phyloP scores from a whole-genome alignment of 2,113 vertebrate genomes.

The Brachirus orientalis region DNA sequence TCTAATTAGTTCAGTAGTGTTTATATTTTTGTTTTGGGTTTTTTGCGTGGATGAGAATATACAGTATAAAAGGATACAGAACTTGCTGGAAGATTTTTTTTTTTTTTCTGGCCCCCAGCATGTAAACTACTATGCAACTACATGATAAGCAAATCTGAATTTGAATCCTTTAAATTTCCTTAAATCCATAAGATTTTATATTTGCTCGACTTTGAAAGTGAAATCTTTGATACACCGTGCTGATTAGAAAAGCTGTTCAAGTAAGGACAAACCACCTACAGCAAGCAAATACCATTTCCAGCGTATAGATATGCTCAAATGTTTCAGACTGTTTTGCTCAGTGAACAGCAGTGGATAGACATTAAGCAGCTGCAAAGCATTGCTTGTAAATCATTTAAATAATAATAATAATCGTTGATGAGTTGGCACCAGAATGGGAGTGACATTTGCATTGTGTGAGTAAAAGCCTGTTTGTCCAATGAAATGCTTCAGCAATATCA shows the following conservation, averaged over 20 bases:
- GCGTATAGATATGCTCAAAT: not conserved
- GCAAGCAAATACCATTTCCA: not conserved
- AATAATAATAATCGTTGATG: conserved; percentile 3
- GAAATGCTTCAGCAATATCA: too few species aligned
- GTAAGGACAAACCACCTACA: not conserved
- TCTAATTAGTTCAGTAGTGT: too few species aligned
- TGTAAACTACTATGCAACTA: not conserved
- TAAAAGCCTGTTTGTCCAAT: too few species aligned
- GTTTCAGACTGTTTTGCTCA: not conserved
- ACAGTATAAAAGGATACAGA: too few species aligned
- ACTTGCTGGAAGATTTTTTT: too few species aligned
- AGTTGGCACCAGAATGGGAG: not conserved
- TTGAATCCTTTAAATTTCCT: not conserved
- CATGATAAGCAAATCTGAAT: not conserved
- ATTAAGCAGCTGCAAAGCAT: not conserved
- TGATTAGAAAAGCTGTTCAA: not conserved
- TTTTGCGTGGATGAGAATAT: too few species aligned
- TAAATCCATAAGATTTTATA: not conserved
- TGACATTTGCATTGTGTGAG: not conserved
- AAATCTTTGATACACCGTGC: not conserved
- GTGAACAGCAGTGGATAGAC: conserved; percentile 5
- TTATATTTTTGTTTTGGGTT: too few species aligned
- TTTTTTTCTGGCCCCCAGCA: not conserved
- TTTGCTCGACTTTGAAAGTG: not conserved
- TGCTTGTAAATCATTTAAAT: not conserved